Base-by-base conservation (phyloP, 2,797 vertebrate genomes). In the Potorous gilbertii region DNA sequence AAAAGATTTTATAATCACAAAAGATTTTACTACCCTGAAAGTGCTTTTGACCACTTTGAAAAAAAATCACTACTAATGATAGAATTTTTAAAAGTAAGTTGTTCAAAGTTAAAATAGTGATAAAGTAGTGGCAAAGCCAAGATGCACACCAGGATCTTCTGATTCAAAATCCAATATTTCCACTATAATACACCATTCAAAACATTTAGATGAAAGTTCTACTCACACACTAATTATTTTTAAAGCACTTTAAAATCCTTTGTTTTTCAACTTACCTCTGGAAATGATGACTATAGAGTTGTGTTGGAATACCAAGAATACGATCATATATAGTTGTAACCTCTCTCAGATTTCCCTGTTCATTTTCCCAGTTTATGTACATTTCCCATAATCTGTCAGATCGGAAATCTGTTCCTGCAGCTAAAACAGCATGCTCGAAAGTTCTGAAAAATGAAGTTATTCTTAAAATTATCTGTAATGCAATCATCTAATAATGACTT, bases 341-440 rank as follows among this genome's bases (percentile, higher is more conserved):
- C 28, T 99, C 99, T 96, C 99, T 99, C 74, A 99, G 98, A 96
- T 99, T 99, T 92, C 98, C 98, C 95, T 99, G 99, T 90, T 99
- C 99, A 0, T 99, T 99, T 98, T 99, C 99, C 99, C 99, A 99
- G 97, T 97, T 99, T 98, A 99, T 98, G 97, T 99, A 99, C 97
- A 99, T 99, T 98, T 99, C 99, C 99, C 99, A 99, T 1, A 99
- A 98, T 93, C 99, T 99, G 98, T 99, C 99, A 6, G 99, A 99
- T 96, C 99, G 99, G 97, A 99, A 99, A 98, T 99, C 99, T 95
- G 99, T 99, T 96, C 99, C 99, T 91, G 99, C 99, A 74, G 99
- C 99, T 93, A 99, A 98, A 59, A 99, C 99, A 10, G 99, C 99
- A 0, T 99, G 99, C 93, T 99, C 99, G 94, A 99, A 99, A 29